Conservation (phyloP, 2,888 invertebrate species). For the Euzophera pinguis region DNA sequence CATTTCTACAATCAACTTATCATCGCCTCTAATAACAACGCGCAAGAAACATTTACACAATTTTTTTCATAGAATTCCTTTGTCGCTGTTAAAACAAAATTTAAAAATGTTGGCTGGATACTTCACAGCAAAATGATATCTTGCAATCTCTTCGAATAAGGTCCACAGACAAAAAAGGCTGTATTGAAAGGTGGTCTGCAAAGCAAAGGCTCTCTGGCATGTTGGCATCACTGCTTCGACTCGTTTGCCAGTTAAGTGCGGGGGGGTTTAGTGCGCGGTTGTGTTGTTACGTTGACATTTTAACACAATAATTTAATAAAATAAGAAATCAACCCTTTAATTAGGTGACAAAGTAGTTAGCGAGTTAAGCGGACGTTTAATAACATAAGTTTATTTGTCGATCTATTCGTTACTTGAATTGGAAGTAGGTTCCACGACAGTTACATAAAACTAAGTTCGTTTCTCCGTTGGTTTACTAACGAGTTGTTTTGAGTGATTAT, state of each 20-base stretch:
- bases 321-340: slow-evolving; percentile 25
- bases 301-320: neutral
- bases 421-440: slow-evolving; percentile 51
- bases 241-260: slow-evolving; percentile 38
- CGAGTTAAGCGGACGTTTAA: slow-evolving; percentile 15
- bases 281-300: slow-evolving; percentile 26
- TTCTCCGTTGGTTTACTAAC: slow-evolving; percentile 48
- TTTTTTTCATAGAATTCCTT: slow-evolving; percentile 44
- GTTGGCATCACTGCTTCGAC: slow-evolving; percentile 2
- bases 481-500: slow-evolving; percentile 44
- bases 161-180: slow-evolving; percentile 10
- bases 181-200: slow-evolving; percentile 3
- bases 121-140: slow-evolving; percentile 5
- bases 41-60: slow-evolving; percentile 46
- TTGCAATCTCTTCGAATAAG: slow-evolving; percentile 14
- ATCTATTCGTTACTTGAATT: slow-evolving; percentile 40
- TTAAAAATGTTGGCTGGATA: slow-evolving; percentile 14
- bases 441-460: slow-evolving; percentile 57
- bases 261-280: slow-evolving; percentile 32
- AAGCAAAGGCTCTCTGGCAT: slow-evolving; percentile 12
- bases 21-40: slow-evolving; percentile 29
- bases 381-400: slow-evolving; percentile 19
- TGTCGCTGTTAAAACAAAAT: slow-evolving; percentile 40
- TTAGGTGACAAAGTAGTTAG: slow-evolving; percentile 25
- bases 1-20: slow-evolving; percentile 27